These are phyloP conservation scores for Darevskia mixta DNA, from an alignment of 2,797 vertebrate species.

Conservation along the genomic window DNA sequence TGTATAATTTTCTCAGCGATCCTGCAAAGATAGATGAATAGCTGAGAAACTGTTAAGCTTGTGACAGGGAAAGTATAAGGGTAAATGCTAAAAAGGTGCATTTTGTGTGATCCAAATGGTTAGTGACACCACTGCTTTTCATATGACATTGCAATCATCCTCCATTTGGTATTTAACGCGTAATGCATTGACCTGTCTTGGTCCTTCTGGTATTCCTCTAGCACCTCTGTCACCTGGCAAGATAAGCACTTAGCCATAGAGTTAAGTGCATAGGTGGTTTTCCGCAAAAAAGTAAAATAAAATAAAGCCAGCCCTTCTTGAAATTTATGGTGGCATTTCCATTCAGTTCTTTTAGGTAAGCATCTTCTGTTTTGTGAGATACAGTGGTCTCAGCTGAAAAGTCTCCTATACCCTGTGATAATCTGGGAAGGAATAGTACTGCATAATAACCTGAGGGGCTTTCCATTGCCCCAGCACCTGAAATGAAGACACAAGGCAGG, in stretches of 20 bases:
- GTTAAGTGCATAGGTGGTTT: neutral
- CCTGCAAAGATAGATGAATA: conserved; percentile 26
- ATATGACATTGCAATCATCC: conserved; percentile 44
- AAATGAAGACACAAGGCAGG: no score
- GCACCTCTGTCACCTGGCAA: conserved; percentile 17
- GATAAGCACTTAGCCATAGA: conserved; percentile 35
- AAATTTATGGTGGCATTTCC: neutral
- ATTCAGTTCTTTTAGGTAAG: neutral
- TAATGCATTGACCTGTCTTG: conserved; percentile 45
- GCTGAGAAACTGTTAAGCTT: conserved; percentile 45
- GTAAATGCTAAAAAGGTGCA: conserved; percentile 43
- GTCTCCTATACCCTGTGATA: neutral
- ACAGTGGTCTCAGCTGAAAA: neutral
- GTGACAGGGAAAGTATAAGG: conserved; percentile 20
- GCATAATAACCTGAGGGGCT: neutral
- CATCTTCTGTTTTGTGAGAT: neutral
- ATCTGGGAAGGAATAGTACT: neutral
- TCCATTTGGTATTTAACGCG: conserved; percentile 12
- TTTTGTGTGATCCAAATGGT: conserved; percentile 52
- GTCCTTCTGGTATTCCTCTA: conserved; percentile 21
- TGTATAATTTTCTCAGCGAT: conserved; percentile 46
- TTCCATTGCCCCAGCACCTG: no score
- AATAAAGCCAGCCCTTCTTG: neutral
- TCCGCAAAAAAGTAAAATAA: neutral
- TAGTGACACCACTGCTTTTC: conserved; percentile 51